Evolutionary conservation across 2,797 vertebrate genomes (phyloP), one percentile per base, ranked within the genome.

Genomic region (Tympanoctomys barrerae): DNA sequence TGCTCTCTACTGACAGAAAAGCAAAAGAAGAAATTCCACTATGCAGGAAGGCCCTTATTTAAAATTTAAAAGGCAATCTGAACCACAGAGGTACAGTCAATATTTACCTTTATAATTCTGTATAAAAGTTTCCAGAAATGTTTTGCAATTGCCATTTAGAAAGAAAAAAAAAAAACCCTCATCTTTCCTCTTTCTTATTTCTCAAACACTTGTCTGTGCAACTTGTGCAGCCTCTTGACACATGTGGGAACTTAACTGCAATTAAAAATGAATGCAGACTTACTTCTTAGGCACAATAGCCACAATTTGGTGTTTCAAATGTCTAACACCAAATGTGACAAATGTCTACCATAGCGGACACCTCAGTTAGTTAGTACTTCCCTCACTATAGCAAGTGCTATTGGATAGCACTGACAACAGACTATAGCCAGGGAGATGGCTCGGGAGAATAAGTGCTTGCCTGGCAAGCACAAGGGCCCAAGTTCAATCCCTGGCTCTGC

Each of bases 181-280:
- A 24, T 42, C 81, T 71, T 62, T 78, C n/a, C 89, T 36, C 24
- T 14, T 83, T 87, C 52, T 73, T 31, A 66, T 71, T 10, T 12
- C 64, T 57, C 4, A 52, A 89, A 19, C 21, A 92, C 26, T 39
- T 49, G 7, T 49, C 28, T 77, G 42, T 49, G 26, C 42, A 2
- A 24, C 57, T 77, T 64, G 0, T 61, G 10, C 5, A 78, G 57
- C 5, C 46, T 59, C 9, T 33, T 75, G 66, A 42, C 75, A 83
- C 21, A 42, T 36, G n/a, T 7, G 49, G 19, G 28, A 81, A 90
- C 31, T 84, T 77, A 75, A 80, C 57, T 77, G 89, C 42, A 89
- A 91, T 81, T 89, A 83, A 92, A 96, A 82, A 14, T n/a, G 7
- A 79, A 73, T 39, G 73, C 73, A 93, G 52, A 57, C 11, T 81